phyloP scores from a whole-genome alignment of 2,797 vertebrate species.

The Smutsia gigantea region DNA sequence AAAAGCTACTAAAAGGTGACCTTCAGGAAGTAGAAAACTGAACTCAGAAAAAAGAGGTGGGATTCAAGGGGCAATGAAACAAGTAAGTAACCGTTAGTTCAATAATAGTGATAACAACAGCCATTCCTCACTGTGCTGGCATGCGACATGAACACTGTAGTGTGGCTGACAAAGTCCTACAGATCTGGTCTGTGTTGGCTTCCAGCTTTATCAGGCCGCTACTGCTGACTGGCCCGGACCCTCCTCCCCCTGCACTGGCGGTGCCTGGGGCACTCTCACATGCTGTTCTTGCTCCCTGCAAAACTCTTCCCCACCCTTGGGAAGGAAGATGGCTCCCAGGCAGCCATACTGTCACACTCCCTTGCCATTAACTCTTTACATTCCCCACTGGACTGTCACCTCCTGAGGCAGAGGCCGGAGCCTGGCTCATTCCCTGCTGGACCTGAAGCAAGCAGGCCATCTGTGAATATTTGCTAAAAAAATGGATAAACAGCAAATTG shows the following conservation, averaged over 20 bases:
- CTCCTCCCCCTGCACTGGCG: background rate
- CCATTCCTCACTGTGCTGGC: fast-evolving
- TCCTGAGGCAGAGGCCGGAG: background rate
- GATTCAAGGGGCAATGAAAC: background rate
- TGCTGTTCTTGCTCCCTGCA: background rate
- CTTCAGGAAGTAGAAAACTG: background rate
- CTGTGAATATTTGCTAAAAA: background rate
- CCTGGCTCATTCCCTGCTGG: background rate
- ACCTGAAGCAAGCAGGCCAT: background rate
- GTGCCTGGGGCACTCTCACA: background rate
- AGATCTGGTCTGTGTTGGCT: background rate
- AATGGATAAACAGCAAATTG: background rate
- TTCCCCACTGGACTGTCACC: background rate
- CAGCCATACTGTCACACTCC: background rate
- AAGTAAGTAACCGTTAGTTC: background rate
- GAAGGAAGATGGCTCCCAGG: background rate
- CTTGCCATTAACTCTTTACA: background rate
- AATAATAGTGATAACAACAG: background rate
- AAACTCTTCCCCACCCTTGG: background rate
- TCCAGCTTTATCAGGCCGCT: background rate
- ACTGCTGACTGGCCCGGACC: background rate
- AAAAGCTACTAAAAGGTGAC: background rate
- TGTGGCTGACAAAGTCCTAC: background rate
- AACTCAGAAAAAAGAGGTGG: background rate
- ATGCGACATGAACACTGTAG: background rate